Evolutionary conservation across 1,140 invertebrate genomes (phyloP), one percentile per base, ranked within the genome.

Genomic region (Drosophila ironensis): DNA sequence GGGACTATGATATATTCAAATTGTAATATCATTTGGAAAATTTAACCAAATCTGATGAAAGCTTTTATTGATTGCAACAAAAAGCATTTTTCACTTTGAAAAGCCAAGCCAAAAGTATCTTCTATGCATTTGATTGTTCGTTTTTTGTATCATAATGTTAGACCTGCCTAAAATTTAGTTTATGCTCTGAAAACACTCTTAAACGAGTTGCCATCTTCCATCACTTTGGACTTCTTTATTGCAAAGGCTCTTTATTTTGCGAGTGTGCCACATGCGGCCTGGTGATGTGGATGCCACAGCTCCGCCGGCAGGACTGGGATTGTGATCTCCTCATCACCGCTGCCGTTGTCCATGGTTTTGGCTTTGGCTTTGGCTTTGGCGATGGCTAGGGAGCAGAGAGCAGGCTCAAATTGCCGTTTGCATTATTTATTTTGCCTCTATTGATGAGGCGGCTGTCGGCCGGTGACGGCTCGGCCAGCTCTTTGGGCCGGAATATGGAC

Each of bases 371-470:
- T 28, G 35, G 25, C 12, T 22, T 6, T 24, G 33, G 40, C 28
- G 20, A 11, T 24, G 44, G 41, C 28, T 41, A 57, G 50, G 45
- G 27, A 48, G 44, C 51, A 33, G 28, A 42, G 51, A 38, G 56
- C 56, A 53, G 72, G 51, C 80, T 84, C 80, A 86, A 86, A 86
- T 86, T 86, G 81, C 80, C 81, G 80, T 87, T 87, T 86, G 80
- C 81, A 86, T 86, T 86, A 86, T 86, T 86, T 86, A 86, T 86
- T 66, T 84, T 84, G 81, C 57, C 53, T 86, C 80, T 72, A 86
- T 84, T 84, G 80, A 84, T 86, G 80, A 86, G 80, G 51, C 60
- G 72, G 19, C 60, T 53, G 64, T 46, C 35, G 56, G 27, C 76
- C 59, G 57, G 38, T 73, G 70, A 53, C 60, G 56, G 51, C 56